Evolutionary conservation across 2,113 vertebrate species (phyloP), one percentile per base, ranked within the genome.

Genomic region (Pampusana beccarii): DNA sequence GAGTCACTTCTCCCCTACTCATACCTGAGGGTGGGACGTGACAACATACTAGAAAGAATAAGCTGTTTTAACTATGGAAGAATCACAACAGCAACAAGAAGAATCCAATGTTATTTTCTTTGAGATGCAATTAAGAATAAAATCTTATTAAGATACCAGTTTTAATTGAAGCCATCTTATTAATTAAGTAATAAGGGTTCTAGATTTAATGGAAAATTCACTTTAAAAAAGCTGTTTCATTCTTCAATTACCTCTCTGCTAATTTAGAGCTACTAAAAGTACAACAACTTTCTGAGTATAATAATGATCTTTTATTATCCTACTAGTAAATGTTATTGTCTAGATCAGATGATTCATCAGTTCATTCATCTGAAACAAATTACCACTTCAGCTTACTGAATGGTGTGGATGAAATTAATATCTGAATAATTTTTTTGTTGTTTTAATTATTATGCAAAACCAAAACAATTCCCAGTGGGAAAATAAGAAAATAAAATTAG

Each of bases 331-430:
- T 64, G 67, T 70, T 96, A 73, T 75, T 90, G 69, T 92, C 93
- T 91, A 90, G 61, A 82, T 83, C 36, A 64, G 77, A 62, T 71
- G 78, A 92, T 87, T 96, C 87, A 96, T 87, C 70, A 93, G n/a
- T 86, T 95, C 64, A 78, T 93, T 95, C 77, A 91, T 88, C 57
- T 95, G 88, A 96, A 97, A 94, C 87, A 91, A 96, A 95, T 80
- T 88, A 77, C 84, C 60, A 72, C n/a, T 91, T 90, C 71, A 60
- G 21, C 28, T 77, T 92, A 85, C 60, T 84, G 86, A 95, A 79
- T 40, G 18, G 23, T 58, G 33, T 57, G 31, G 29, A 70, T 60
- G 12, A 92, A 95, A 91, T 87, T 54, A 58, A 84, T 81, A 92
- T 10, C 56, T 53, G 17, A 87, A 60, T 67, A 86, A 69, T 58